Conservation (phyloP, 2,113 vertebrate species). For the Ceuthmochares aereus region DNA sequence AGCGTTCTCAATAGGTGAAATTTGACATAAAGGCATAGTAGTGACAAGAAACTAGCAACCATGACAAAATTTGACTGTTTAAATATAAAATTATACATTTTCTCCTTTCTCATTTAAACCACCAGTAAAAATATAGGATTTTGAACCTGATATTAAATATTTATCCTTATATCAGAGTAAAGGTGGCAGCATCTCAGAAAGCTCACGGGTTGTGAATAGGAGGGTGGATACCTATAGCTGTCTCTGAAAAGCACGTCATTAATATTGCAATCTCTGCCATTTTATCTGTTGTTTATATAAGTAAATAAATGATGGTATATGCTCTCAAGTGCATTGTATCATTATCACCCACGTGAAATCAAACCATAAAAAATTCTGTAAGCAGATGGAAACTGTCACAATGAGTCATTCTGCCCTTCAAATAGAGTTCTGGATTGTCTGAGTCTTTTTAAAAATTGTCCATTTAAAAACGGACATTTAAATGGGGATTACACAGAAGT, state of each 20-base stretch:
- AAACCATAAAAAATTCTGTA: not conserved
- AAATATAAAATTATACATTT: no score
- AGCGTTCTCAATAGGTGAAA: not conserved
- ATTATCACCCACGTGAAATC: not conserved
- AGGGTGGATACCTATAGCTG: not conserved
- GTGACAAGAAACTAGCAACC: not conserved
- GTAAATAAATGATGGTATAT: not conserved
- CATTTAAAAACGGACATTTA: not conserved
- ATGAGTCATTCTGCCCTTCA: not conserved
- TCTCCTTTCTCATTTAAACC: not conserved
- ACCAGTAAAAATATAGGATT: not conserved
- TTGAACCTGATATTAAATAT: not conserved
- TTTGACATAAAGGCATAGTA: not conserved
- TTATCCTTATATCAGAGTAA: not conserved
- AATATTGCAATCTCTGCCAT: not conserved
- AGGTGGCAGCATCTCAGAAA: not conserved
- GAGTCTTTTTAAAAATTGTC: not conserved
- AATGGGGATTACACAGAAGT: not conserved
- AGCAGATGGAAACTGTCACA: not conserved
- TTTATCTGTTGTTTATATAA: not conserved
- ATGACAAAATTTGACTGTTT: no score
- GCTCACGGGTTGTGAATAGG: not conserved
- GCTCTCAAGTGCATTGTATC: not conserved
- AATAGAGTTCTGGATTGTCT: not conserved
- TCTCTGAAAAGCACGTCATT: not conserved